Conservation (phyloP, 2,113 vertebrate genomes). For the Amblyopsis rosae region DNA sequence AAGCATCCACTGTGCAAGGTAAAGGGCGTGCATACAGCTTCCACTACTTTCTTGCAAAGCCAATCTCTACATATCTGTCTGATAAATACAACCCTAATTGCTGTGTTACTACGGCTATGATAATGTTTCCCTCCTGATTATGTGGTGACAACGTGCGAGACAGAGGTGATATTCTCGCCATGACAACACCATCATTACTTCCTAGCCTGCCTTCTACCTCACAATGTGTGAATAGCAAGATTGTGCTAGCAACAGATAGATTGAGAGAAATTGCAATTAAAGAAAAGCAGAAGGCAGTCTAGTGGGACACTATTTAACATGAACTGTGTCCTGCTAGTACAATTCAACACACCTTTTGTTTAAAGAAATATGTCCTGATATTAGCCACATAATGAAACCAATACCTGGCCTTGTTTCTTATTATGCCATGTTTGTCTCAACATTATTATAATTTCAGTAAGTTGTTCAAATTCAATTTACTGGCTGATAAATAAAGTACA, state of each 20-base stretch:
- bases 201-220: slow-evolving; percentile 37
- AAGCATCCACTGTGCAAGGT: no score
- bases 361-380: background rate
- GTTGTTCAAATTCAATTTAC: background rate
- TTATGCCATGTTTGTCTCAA: background rate
- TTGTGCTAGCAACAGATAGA: slow-evolving; percentile 60
- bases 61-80: no score
- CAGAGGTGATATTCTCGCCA: slow-evolving; percentile 51
- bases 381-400: background rate
- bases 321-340: slow-evolving; percentile 5
- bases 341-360: slow-evolving; percentile 25
- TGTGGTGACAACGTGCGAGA: slow-evolving; percentile 59
- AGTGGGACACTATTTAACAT: slow-evolving; percentile 49
- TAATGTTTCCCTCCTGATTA: slow-evolving; percentile 38
- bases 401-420: slow-evolving; percentile 17
- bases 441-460: background rate
- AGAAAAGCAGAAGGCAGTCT: slow-evolving; percentile 40
- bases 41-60: no score
- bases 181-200: slow-evolving; percentile 57
- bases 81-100: slow-evolving; percentile 3
- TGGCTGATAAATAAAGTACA: background rate
- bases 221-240: slow-evolving; percentile 50
- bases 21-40: no score
- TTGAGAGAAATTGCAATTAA: slow-evolving; percentile 60
- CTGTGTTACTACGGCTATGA: slow-evolving; percentile 31